phyloP scores from a whole-genome alignment of 2,797 vertebrate species.

The Pangasius macronema region DNA sequence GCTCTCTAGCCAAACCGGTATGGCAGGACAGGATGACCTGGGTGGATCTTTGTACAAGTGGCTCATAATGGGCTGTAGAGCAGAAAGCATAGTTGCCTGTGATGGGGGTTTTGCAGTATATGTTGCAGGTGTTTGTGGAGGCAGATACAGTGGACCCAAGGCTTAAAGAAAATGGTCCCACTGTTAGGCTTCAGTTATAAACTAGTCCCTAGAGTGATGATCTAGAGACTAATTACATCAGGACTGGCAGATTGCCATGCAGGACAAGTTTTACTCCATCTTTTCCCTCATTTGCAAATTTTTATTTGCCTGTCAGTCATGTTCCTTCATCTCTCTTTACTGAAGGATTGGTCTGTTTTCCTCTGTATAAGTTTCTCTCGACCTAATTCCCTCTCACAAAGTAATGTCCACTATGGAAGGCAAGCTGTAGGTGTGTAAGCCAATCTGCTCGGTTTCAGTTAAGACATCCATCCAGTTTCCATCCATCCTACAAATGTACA shows the following conservation, averaged over 20 bases:
- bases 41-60: constrained; percentile 26
- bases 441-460: not conserved
- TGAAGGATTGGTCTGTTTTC: not conserved
- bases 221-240: constrained; percentile 42
- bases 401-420: not conserved
- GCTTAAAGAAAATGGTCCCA: constrained; percentile 30
- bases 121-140: constrained; percentile 46
- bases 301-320: constrained; percentile 15
- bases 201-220: constrained; percentile 27
- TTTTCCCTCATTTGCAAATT: constrained; percentile 31
- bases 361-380: not conserved
- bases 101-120: constrained; percentile 50
- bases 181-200: constrained; percentile 34
- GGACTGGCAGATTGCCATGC: constrained; percentile 49
- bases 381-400: constrained; percentile 15
- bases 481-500: not conserved
- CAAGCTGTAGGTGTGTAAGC: not conserved
- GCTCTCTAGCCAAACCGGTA: constrained; percentile 42
- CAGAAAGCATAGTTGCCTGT: constrained; percentile 57
- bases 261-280: constrained; percentile 44
- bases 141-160: constrained; percentile 42
- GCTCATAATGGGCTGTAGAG: constrained; percentile 62
- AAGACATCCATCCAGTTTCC: not conserved
- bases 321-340: not conserved
- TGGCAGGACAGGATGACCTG: constrained; percentile 41